phyloP scores from a whole-genome alignment of 2,113 vertebrate genomes.

The Triplophysa dalaica region DNA sequence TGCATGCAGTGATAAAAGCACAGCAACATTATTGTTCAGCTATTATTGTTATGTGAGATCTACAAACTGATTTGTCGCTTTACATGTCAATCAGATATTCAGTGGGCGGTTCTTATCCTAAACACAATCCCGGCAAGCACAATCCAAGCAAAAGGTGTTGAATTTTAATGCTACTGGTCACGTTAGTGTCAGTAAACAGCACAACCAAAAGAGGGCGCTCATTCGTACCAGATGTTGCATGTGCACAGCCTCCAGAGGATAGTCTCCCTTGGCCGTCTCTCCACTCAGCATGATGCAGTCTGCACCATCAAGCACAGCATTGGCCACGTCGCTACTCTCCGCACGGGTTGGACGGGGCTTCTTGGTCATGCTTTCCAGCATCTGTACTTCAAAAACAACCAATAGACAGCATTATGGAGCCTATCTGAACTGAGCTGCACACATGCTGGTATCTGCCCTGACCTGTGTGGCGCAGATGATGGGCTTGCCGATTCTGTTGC shows the following conservation, averaged over 20 bases:
- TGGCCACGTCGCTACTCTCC: conserved; percentile 94
- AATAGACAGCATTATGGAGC: background rate
- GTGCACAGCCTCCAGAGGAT: conserved; percentile 91
- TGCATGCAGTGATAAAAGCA: background rate
- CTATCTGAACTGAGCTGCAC: background rate
- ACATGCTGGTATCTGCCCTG: conserved; percentile 10
- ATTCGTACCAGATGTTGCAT: conserved; percentile 89
- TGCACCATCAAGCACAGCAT: conserved; percentile 91
- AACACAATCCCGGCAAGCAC: no score
- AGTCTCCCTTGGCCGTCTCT: conserved; percentile 97
- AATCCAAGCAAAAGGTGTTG: background rate
- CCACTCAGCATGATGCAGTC: conserved; percentile 99
- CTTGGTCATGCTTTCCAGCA: conserved; percentile 99
- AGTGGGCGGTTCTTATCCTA: no score
- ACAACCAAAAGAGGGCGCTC: background rate
- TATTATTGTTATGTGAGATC: no score
- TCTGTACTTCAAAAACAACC: conserved; percentile 69
- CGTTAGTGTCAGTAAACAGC: background rate
- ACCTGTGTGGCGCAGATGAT: conserved; percentile 97
- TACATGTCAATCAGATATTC: no score
- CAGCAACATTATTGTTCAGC: background rate
- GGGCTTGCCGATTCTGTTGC: conserved; percentile 93
- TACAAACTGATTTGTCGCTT: no score
- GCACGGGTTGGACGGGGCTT: conserved; percentile 94
- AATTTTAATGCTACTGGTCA: background rate